phyloP scores from a whole-genome alignment of 1,140 invertebrate genomes.

The Carposina sasakii region DNA sequence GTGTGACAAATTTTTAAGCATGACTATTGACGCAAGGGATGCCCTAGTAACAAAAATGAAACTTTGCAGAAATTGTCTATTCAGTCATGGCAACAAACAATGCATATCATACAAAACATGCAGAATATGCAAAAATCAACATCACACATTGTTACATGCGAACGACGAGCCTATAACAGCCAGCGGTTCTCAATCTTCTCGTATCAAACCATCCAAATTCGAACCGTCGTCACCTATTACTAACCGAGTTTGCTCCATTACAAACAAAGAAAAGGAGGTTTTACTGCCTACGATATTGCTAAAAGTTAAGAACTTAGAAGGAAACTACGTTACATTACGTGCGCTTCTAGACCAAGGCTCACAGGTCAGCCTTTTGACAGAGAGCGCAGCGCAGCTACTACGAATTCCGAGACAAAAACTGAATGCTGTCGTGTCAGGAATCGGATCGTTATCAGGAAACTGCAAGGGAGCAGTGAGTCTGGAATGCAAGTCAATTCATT shows the following conservation, averaged over 20 bases:
- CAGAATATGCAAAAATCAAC: conserved; percentile 15
- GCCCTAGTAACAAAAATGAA: conserved; percentile 11
- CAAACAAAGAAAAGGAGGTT: neutral
- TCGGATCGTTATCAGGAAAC: neutral
- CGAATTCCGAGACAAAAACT: neutral
- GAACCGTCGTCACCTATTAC: too few relatives aligned
- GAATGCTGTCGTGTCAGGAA: conserved; percentile 2
- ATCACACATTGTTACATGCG: conserved; percentile 19
- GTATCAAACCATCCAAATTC: neutral
- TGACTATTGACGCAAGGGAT: conserved; percentile 13
- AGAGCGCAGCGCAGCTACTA: conserved; percentile 6
- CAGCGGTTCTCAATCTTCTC: neutral
- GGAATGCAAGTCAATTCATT: conserved; percentile 10
- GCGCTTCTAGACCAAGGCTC: neutral
- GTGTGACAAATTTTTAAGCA: conserved; percentile 16
- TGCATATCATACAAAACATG: conserved; percentile 22
- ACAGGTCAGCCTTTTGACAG: conserved; percentile 7
- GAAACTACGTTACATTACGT: neutral
- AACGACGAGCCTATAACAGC: too few relatives aligned
- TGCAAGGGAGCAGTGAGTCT: conserved; percentile 5
- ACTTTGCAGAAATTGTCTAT: conserved; percentile 21
- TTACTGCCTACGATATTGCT: neutral
- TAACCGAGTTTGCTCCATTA: too few relatives aligned
- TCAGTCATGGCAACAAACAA: conserved; percentile 8
- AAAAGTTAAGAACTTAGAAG: neutral